Conservation (phyloP, 2,888 invertebrate species). For the Spodoptera picta region DNA sequence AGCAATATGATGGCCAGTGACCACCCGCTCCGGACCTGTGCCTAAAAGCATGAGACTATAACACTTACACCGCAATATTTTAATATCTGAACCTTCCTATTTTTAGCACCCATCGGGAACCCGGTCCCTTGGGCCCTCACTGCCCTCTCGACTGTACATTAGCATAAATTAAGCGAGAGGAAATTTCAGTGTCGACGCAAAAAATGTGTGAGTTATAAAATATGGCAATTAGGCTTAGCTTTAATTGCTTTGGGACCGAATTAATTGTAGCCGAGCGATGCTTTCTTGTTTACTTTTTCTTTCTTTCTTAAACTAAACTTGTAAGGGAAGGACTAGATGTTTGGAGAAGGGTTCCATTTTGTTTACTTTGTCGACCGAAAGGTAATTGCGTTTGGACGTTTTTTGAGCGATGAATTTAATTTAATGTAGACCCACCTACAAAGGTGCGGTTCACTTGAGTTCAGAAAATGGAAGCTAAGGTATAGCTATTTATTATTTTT, state of each 20-base stretch:
- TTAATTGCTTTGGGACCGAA: constrained; percentile 58
- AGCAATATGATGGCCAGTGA: too few relatives aligned
- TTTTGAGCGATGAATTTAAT: constrained; percentile 17
- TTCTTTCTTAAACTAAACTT: constrained; percentile 25
- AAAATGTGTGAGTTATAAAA: constrained; percentile 61
- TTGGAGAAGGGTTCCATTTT: constrained; percentile 32
- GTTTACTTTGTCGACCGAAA: constrained; percentile 17
- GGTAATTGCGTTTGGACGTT: constrained; percentile 24
- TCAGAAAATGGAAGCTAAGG: neutral
- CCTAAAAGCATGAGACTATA: constrained; percentile 29
- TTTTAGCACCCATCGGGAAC: constrained; percentile 42
- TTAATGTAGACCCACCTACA: constrained; percentile 1
- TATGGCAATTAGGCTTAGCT: constrained; percentile 60
- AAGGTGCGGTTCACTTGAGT: neutral
- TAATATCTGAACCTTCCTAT: constrained; percentile 19
- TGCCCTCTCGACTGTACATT: constrained; percentile 40
- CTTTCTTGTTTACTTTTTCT: constrained; percentile 42
- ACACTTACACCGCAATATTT: constrained; percentile 30
- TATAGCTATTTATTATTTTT: too few relatives aligned
- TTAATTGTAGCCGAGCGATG: constrained; percentile 51
- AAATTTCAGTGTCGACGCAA: constrained; percentile 59
- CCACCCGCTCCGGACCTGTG: too few relatives aligned
- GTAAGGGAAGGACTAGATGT: constrained; percentile 19
- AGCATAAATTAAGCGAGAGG: constrained; percentile 58
- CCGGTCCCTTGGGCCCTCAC: constrained; percentile 19